These are phyloP conservation scores for Pomacea maculata DNA, from an alignment of 1,140 invertebrate genomes.

Conservation along the genomic window DNA sequence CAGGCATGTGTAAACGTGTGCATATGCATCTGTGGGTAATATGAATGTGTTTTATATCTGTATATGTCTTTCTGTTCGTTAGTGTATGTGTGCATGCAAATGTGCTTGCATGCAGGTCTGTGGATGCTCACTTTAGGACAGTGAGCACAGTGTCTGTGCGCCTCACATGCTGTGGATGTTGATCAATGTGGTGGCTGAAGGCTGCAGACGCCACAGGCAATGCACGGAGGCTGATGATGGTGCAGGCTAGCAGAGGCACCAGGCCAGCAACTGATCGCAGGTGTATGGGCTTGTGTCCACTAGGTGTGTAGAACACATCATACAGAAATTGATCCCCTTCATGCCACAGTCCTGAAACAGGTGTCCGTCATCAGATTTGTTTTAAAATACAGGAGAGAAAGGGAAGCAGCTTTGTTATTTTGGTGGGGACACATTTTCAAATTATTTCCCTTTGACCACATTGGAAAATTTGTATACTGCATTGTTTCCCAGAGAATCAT, in stretches of 20 bases:
- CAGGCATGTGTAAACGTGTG: too few relatives aligned
- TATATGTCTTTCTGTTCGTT: neutral
- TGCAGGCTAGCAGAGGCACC: slow-evolving; percentile 49
- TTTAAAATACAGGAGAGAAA: too few relatives aligned
- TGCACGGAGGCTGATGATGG: slow-evolving; percentile 13
- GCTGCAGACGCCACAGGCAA: neutral
- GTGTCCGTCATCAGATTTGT: neutral
- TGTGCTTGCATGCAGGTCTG: neutral
- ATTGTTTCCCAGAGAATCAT: too few relatives aligned
- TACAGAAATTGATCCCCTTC: slow-evolving; percentile 63
- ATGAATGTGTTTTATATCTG: neutral
- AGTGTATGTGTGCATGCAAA: neutral
- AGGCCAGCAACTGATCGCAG: slow-evolving; percentile 62
- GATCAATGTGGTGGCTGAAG: neutral
- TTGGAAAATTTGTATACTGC: too few relatives aligned
- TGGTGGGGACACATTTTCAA: too few relatives aligned
- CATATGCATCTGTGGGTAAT: too few relatives aligned
- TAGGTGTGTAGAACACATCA: slow-evolving; percentile 50
- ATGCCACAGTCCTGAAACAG: slow-evolving; percentile 59
- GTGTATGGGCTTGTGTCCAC: slow-evolving; percentile 38
- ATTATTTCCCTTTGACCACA: too few relatives aligned
- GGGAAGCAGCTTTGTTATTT: too few relatives aligned
- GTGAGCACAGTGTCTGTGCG: neutral
- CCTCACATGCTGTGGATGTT: slow-evolving; percentile 20
- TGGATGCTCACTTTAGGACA: neutral